Conservation (phyloP, 2,113 vertebrate genomes). For the Cacatua alba region DNA sequence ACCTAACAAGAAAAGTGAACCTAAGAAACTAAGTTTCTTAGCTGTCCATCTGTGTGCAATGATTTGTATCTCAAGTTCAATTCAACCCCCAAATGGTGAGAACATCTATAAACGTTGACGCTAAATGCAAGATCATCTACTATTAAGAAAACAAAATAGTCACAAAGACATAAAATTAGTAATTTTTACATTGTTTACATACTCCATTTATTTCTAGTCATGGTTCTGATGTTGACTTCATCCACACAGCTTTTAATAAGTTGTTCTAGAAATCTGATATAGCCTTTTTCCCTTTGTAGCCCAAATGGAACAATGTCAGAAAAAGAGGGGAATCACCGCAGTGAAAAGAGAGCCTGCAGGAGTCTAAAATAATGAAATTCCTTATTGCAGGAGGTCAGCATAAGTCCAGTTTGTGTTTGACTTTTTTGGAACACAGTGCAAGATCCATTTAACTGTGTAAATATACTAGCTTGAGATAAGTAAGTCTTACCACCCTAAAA, state of each 20-base stretch:
- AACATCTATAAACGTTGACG: background rate
- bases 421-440: background rate
- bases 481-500: background rate
- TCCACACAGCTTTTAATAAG: background rate
- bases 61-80: background rate
- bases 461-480: background rate
- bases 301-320: background rate
- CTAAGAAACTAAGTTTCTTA: background rate
- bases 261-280: background rate
- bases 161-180: background rate
- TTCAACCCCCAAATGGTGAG: background rate
- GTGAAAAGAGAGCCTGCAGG: background rate
- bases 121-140: background rate
- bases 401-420: background rate
- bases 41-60: background rate
- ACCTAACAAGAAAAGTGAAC: background rate
- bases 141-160: background rate
- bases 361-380: background rate
- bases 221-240: background rate
- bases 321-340: background rate
- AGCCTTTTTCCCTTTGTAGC: background rate
- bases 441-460: background rate
- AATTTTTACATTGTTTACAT: background rate
- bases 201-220: background rate
- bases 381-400: background rate